A percentile compares a stretch with the other conserved stretches of the same genome.
phyloP scores from a whole-genome alignment of 1,140 invertebrate genomes.

The Rhopalosiphum maidis region DNA sequence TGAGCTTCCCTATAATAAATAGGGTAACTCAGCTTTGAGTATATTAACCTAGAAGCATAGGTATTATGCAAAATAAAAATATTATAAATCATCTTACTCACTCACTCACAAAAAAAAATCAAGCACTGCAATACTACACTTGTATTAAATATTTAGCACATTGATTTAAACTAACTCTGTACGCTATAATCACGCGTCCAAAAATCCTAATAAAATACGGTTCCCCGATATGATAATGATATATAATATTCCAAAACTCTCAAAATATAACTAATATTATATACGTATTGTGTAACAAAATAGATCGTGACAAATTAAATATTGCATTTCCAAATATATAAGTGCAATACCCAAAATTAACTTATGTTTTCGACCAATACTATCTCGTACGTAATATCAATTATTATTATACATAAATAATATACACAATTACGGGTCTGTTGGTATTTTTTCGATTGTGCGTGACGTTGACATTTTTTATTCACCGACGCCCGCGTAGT shows the following conservation, averaged over 20 bases:
- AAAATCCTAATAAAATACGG: neutral
- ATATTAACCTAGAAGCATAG: neutral
- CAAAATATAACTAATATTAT: neutral
- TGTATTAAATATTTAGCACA: too few relatives aligned
- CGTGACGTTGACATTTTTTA: too few relatives aligned
- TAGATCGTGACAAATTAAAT: neutral
- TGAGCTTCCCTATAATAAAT: too few relatives aligned
- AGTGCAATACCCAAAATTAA: neutral
- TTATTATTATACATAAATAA: neutral
- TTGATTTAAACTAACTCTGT: neutral
- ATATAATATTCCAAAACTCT: neutral
- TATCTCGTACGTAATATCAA: neutral
- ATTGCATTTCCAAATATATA: neutral
- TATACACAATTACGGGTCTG: too few relatives aligned
- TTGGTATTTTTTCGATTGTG: too few relatives aligned
- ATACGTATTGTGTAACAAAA: neutral
- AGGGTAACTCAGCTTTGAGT: too few relatives aligned
- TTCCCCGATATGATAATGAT: neutral
- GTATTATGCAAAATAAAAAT: neutral
- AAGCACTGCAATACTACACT: neutral
- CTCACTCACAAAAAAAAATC: neutral
- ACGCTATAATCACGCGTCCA: neutral
- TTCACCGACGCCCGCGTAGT: too few relatives aligned
- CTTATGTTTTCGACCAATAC: neutral
- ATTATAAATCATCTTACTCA: rapidly evolving